Evolutionary conservation across 2,797 vertebrate species (phyloP).

Genomic region (Brachymystax lenok): DNA sequence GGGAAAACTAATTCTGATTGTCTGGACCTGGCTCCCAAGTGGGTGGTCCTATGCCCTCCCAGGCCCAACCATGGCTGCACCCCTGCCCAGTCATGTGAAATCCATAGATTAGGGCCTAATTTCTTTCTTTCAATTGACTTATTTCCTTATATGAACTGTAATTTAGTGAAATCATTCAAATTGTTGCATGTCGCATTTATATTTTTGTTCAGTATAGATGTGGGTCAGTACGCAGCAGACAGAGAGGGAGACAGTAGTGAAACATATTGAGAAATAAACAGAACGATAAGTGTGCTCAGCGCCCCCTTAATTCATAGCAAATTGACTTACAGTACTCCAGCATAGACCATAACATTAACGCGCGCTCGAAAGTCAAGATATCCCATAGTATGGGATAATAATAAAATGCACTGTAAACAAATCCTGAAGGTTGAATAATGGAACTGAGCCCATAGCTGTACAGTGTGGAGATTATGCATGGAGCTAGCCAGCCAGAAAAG

Average conservation of each 20-base stretch:
- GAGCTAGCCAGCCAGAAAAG: not conserved
- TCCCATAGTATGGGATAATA: not conserved
- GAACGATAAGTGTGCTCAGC: not conserved
- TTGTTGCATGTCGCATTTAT: too few species aligned
- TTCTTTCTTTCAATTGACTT: too few species aligned
- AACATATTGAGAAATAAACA: not conserved
- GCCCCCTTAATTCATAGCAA: not conserved
- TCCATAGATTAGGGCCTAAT: too few species aligned
- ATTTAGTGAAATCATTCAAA: too few species aligned
- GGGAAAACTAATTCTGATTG: too few species aligned
- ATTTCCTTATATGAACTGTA: too few species aligned
- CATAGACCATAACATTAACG: not conserved
- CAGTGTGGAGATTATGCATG: not conserved
- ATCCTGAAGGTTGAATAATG: not conserved
- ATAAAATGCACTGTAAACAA: not conserved
- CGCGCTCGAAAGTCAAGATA: not conserved
- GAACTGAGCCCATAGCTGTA: not conserved
- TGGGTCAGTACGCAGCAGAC: not conserved
- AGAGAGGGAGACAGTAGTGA: not conserved
- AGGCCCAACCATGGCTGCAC: too few species aligned
- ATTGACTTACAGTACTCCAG: not conserved
- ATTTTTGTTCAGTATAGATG: not conserved
- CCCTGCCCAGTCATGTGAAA: too few species aligned
- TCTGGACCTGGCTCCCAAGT: too few species aligned
- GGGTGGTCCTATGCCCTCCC: too few species aligned